Base-by-base conservation (phyloP, 2,113 vertebrate species). In the Protomyctophum bolini region DNA sequence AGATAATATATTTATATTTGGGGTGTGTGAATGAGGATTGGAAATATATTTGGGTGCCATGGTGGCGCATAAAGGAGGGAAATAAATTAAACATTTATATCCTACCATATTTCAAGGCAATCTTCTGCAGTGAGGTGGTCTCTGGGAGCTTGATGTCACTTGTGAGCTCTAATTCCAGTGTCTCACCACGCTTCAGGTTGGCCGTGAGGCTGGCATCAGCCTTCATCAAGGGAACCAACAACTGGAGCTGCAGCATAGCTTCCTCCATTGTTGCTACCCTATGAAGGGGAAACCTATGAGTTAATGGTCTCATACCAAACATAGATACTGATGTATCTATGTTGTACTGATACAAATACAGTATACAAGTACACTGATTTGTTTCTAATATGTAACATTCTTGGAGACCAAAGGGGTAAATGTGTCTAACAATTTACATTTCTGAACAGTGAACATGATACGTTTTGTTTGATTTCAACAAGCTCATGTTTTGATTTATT, bases 61-160 rank as follows among this genome's bases (percentile, higher is more conserved):
- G 5, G 33, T 41, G 5, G 33, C 33, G 4, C 33, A 41, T 41
- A 41, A 41, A 41, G 33, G 33, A 41, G 33, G 33, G 5, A 41
- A 6, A 41, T 3, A 41, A 41, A 41, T 41, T 3, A 4, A 41
- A 41, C 5, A 41, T 41, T 41, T 3, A 41, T 41, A 0, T 84
- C 15, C 77, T 88, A 99, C 97, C 95, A 0, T 96, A 96, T 91
- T 72, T 93, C 64, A 96, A 77, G 2, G 63, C 59, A 54, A 96
- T 52, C 83, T 87, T 92, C 86, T 96, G 91, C 76, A 93, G 91
- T 80, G 94, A n/a, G 0, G 85, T 90, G 1, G 87, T 92, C 9
- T 90, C 92, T 1, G 89, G 74, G 56, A 92, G 12, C 41, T 89
- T 92, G 55, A 95, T 87, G 45, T 94, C 90, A 75, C 94, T 94